These are phyloP conservation scores for Hypomecis atomaria DNA, from an alignment of 2,888 invertebrate genomes.

Conservation along the genomic window DNA sequence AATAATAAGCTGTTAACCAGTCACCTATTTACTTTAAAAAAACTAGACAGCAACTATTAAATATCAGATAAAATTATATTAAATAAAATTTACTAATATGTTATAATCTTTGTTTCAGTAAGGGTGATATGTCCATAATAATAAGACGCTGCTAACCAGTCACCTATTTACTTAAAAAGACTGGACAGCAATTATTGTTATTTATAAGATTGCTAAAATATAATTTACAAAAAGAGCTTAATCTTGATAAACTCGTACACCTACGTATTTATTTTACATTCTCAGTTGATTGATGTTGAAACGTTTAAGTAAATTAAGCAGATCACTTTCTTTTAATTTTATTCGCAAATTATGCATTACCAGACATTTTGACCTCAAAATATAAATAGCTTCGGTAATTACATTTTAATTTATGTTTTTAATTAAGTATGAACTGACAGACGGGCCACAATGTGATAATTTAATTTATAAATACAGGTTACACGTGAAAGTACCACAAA, in stretches of 20 bases:
- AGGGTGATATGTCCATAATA: no score
- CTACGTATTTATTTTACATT: neutral
- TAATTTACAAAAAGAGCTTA: no score
- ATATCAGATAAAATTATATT: no score
- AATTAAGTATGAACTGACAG: slow-evolving; percentile 9
- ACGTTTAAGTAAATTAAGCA: slow-evolving; percentile 6
- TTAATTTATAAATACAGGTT: slow-evolving; percentile 9
- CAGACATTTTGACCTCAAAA: slow-evolving; percentile 14
- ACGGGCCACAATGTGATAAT: slow-evolving; percentile 1
- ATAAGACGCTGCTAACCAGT: no score
- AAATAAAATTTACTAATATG: no score
- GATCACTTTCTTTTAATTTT: slow-evolving; percentile 11
- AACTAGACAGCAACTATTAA: no score
- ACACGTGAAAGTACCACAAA: neutral
- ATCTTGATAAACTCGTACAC: neutral
- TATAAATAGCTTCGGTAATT: slow-evolving; percentile 1
- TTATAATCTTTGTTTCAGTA: no score
- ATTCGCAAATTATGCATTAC: slow-evolving; percentile 4
- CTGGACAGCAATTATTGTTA: no score
- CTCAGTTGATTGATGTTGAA: slow-evolving; percentile 4
- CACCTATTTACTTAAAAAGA: no score
- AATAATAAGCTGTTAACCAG: no score
- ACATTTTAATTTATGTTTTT: slow-evolving; percentile 2
- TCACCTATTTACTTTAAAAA: no score
- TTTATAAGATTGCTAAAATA: no score